Evolutionary conservation across 64 coral and sea anemone species (phyloP).

Genomic region (Trachythela sp.): DNA sequence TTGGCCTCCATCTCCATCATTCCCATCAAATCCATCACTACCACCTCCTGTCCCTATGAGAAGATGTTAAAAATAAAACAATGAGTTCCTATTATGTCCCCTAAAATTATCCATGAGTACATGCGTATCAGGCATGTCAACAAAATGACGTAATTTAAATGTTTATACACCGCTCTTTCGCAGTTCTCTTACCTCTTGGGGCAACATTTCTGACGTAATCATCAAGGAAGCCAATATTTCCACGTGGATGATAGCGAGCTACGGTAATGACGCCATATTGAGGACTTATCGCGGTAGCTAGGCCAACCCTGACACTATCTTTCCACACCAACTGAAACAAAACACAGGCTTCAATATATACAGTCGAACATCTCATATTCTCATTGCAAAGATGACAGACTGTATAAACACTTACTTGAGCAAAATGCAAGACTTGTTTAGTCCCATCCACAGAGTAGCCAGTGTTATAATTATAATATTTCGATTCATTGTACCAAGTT

Average conservation of each 20-base stretch:
- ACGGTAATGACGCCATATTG: not conserved
- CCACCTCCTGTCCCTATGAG: too few species aligned
- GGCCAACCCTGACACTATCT: not conserved
- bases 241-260: not conserved
- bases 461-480: not conserved
- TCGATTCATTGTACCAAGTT: not conserved
- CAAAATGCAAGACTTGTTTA: not conserved
- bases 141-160: not conserved
- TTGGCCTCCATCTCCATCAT: not conserved
- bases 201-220: not conserved
- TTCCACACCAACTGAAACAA: conserved; percentile 5
- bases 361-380: too few species aligned
- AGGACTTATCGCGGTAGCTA: not conserved
- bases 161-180: not conserved
- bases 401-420: not conserved
- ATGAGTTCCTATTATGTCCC: too few species aligned
- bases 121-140: too few species aligned
- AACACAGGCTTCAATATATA: too few species aligned
- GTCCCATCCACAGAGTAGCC: not conserved
- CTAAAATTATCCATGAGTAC: too few species aligned
- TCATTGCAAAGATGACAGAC: too few species aligned
- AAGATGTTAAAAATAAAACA: not conserved
- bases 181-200: not conserved
- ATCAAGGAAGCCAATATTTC: not conserved
- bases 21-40: too few species aligned